A percentile compares a stretch with the other conserved stretches of the same genome.
Conservation (phyloP, 2,797 vertebrate species). For the Pantherophis alleghaniensis region DNA sequence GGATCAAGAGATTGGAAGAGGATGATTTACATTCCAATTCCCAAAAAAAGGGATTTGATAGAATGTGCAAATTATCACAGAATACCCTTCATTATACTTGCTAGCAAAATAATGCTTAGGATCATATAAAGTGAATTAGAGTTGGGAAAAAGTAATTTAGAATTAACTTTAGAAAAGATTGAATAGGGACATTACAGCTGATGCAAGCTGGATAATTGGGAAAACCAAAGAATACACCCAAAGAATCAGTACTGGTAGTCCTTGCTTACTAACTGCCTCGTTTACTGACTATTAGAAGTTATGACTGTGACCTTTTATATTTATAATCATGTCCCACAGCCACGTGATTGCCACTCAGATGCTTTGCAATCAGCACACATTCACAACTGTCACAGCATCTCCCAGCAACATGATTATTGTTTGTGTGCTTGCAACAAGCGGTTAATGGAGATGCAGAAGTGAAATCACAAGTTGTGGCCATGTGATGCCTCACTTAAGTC, state of each 20-base stretch:
- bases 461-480: background rate
- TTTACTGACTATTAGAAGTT: background rate
- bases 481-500: background rate
- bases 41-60: background rate
- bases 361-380: background rate
- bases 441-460: background rate
- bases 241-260: background rate
- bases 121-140: background rate
- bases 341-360: background rate
- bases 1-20: background rate
- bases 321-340: background rate
- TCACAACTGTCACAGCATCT: background rate
- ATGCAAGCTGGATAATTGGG: background rate
- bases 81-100: background rate
- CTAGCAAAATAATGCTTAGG: background rate
- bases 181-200: background rate
- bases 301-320: background rate
- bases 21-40: background rate
- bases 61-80: background rate
- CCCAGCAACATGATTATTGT: background rate
- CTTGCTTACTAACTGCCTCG: background rate
- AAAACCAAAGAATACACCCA: background rate
- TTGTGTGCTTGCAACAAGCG: background rate
- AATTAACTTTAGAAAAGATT: background rate
- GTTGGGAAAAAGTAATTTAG: background rate